Base-by-base conservation (phyloP, 2,888 invertebrate genomes). In the Trisateles emortualis region DNA sequence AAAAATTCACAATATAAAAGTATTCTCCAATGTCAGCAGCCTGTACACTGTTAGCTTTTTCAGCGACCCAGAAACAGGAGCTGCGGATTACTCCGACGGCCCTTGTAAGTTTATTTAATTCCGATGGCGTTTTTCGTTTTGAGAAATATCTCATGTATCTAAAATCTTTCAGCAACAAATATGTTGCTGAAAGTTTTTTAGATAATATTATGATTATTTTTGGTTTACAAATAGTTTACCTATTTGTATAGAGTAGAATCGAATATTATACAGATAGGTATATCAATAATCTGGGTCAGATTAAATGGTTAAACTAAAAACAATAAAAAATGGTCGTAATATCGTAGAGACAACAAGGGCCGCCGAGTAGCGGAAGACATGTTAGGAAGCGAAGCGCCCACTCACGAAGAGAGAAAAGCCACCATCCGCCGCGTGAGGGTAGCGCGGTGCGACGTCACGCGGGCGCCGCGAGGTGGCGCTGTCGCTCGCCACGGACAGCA, bases 381-480 rank as follows among this genome's bases (percentile, higher is more conserved):
- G 90, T 92, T 92, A 92, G 87, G 78, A 91, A 92, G 92, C 92
- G 61, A 91, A 92, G 92, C 92, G 83, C 91, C 91, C 90, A 92
- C 92, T 92, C 92, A 92, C 92, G 86, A 91, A 92, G 79, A 92
- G 90, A 83, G 92, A 92, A 90, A 89, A 90, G 86, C 89, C 87
- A 70, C 84, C 82, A 75, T 92, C 90, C 70, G 84, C 83, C 64
- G 87, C 84, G 69, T 85, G 84, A 64, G 86, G 87, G 82, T 87
- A 87, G 81, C 86, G 86, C 66, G 90, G 86, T 73, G 83, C 75
- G 74, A 81, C 81, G 77, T 88, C 88, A 70, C 88, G 87, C 71
- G 85, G 82, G 76, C 90, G 90, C 68, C 92, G 90, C 72, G 87
- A 80, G 64, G 91, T 87, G 44, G 92, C 92, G 71, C 92, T 89